Conservation (phyloP, 2,888 invertebrate species). For the Cheilosia vulpina region DNA sequence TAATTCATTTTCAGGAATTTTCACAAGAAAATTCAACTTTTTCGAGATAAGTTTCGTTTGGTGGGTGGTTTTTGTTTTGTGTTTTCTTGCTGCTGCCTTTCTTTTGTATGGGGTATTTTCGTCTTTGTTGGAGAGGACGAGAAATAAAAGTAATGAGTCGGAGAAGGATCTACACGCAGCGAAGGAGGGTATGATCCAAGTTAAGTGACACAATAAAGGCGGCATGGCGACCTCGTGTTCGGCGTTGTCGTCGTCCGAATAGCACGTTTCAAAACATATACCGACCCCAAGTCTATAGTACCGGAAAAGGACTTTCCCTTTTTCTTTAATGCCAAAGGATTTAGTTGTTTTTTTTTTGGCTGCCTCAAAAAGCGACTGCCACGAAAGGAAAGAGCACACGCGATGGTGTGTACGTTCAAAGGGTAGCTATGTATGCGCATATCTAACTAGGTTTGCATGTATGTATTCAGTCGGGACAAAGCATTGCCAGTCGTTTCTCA, state of each 20-base stretch:
- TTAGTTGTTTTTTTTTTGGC: conserved; percentile 30
- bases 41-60: conserved; percentile 59
- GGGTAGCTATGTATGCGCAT: not conserved
- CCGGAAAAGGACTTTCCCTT: conserved; percentile 58
- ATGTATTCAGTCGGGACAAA: not conserved
- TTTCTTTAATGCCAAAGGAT: conserved; percentile 10
- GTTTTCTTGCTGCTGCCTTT: not conserved
- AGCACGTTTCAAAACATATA: conserved; percentile 8
- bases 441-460: too few relatives aligned
- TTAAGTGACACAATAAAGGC: conserved; percentile 74
- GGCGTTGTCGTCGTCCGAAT: conserved; percentile 33
- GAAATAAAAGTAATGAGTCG: conserved; percentile 64
- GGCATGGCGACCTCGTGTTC: conserved; percentile 63
- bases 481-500: conserved; percentile 25
- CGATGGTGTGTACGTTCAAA: conserved; percentile 24
- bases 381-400: conserved; percentile 29
- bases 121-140: conserved; percentile 26
- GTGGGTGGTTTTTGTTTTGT: conserved; percentile 3
- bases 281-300: conserved; percentile 23
- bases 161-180: conserved; percentile 37
- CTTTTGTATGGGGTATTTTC: conserved; percentile 15
- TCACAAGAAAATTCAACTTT: conserved; percentile 71
- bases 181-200: conserved; percentile 46
- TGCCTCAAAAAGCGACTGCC: conserved; percentile 3
- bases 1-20: conserved; percentile 70